Evolutionary conservation across 2,113 vertebrate species (phyloP), one percentile per base, ranked within the genome.

Genomic region (Chionis minor): DNA sequence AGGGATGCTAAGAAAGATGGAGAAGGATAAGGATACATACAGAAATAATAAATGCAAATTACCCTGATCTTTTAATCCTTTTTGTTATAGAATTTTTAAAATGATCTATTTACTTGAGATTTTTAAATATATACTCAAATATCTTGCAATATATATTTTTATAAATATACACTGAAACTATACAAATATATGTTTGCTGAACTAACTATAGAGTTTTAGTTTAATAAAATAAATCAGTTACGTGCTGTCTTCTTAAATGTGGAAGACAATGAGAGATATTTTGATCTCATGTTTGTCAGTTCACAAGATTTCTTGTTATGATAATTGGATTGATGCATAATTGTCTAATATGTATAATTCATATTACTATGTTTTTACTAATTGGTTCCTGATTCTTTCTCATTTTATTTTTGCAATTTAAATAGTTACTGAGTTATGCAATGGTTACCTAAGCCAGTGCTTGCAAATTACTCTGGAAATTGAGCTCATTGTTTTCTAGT

Each of bases 1-100:
- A 54, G 3, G 51, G 9, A 6, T 83, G 7, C 24, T 23, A 21
- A 67, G 42, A 86, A 79, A 49, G 19, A 33, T 22, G 3, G 42
- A 4, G 2, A 4, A 1, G 2, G 44, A 49, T 12, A 75, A 1
- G 11, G 2, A 32, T 42, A 17, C 2, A 1, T 56, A 62, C 6
- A 86, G 2, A 20, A 44, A 95, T 56, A 63, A 47, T 26, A 81
- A 63, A 44, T 56, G 40, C 1, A 78, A 80, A 55, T 33, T 52
- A 44, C 7, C 14, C 5, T 55, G 14, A 7, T 14, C 22, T 65
- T 62, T 56, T 26, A 42, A 55, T 7, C 5, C 1, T 12, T 59
- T 78, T 52, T 65, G 8, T 1, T 40, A n/a, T 32, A 38, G 52
- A 45, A 35, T 21, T 32, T 69, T 88, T 66, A 1, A 72, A 66